Conservation (phyloP, 2,888 invertebrate genomes). For the Coelinius sp. region DNA sequence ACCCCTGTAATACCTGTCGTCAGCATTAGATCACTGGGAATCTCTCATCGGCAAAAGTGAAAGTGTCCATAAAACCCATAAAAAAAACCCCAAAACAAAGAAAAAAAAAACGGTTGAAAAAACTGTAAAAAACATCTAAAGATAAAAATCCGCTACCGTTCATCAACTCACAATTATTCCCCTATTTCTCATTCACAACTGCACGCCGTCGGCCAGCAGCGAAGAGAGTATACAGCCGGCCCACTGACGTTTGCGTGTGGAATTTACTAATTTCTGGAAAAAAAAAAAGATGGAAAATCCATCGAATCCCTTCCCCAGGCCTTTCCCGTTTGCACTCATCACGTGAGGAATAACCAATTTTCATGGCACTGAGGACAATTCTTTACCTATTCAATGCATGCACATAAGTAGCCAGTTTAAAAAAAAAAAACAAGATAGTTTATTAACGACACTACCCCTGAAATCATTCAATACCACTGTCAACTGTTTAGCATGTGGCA, state of each 20-base stretch:
- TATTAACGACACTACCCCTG: slow-evolving; percentile 41
- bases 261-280: slow-evolving; percentile 64
- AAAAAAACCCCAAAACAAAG: neutral
- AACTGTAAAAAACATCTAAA: neutral
- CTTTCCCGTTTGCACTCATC: neutral
- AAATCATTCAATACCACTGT: neutral
- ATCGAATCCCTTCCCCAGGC: slow-evolving; percentile 17
- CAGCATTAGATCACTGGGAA: neutral
- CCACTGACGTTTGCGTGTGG: slow-evolving; percentile 54
- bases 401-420: slow-evolving; percentile 20
- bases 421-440: slow-evolving; percentile 32
- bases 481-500: slow-evolving; percentile 52
- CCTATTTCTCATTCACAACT: slow-evolving; percentile 30
- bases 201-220: slow-evolving; percentile 9
- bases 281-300: slow-evolving; percentile 13
- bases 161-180: neutral
- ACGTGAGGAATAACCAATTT: slow-evolving; percentile 9
- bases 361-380: neutral
- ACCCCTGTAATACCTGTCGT: slow-evolving; percentile 31
- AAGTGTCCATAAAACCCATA: neutral
- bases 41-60: slow-evolving; percentile 2
- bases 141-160: slow-evolving; percentile 27
- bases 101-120: too few relatives aligned
- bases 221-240: slow-evolving; percentile 5
- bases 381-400: slow-evolving; percentile 27